Evolutionary conservation across 2,888 invertebrate genomes (phyloP), one percentile per base, ranked within the genome.

Genomic region (Zeuzera pyrina): DNA sequence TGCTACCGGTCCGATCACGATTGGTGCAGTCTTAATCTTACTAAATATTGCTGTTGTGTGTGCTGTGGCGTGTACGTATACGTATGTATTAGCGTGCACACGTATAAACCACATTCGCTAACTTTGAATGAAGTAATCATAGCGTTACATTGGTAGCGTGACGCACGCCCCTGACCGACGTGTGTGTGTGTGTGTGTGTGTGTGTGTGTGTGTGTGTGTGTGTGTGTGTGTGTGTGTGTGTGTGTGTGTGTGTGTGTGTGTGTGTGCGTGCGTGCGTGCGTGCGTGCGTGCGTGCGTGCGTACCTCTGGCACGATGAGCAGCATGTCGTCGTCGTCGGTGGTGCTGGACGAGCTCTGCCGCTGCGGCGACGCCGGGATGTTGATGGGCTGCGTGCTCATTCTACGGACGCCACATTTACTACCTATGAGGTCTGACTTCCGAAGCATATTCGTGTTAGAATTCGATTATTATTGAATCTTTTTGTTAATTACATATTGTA

Each of bases 361-460:
- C 65, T 77, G 81, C 51, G 84, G 78, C 25, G 85, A 76, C 40
- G 87, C 86, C 7, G 89, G 88, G 61, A 89, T 88, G 66, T 87
- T 87, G 63, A 89, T 89, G 26, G 89, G 89, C 46, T 85, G 86
- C 33, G 87, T 87, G 26, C 76, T 52, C 50, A 34, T 64, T 48
- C 85, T 55, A 41, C 33, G 41, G 34, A 24, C 33, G 31, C 36
- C 5, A 2, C 19, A 31, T 26, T 7, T 8, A 19, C 19, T 19
- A 8, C n/a, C n/a, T n/a, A n/a, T n/a, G n/a, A n/a, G n/a, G n/a
- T n/a, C n/a, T n/a, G n/a, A n/a, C n/a, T n/a, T n/a, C n/a, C n/a
- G n/a, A 22, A 8, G 14, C 14, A 22, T n/a, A 25, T 26, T 14
- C 11, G 15, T 14, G 32, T n/a, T 19, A 13, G 14, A n/a, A n/a